Conservation (phyloP, 2,888 invertebrate species). For the Drosophila paracracens region DNA sequence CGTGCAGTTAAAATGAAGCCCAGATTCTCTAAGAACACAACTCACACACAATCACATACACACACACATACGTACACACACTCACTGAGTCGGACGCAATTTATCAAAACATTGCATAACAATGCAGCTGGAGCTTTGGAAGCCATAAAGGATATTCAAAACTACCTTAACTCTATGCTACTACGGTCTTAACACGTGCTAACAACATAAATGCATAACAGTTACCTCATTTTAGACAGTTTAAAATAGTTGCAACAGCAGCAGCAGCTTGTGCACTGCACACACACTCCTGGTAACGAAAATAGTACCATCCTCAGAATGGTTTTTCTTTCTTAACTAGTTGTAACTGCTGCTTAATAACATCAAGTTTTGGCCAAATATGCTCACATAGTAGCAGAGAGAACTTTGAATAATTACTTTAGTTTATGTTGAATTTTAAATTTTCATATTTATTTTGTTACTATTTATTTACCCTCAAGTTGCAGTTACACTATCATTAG, state of each 20-base stretch:
- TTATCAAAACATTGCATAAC: constrained; percentile 70
- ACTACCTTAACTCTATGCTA: constrained; percentile 49
- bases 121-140: constrained; percentile 33
- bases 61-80: not conserved
- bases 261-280: constrained; percentile 7
- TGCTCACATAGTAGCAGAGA: not conserved
- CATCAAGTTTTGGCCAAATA: not conserved
- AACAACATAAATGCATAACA: constrained; percentile 56
- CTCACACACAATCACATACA: not conserved
- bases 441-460: not conserved
- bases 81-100: constrained; percentile 46
- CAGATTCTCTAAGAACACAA: constrained; percentile 11
- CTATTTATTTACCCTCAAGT: not conserved
- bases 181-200: constrained; percentile 64
- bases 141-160: constrained; percentile 66
- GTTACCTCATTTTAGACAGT: constrained; percentile 3
- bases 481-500: not conserved
- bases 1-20: constrained; percentile 16
- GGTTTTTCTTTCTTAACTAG: not conserved
- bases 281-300: not conserved
- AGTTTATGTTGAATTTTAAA: not conserved
- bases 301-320: not conserved
- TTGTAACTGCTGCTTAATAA: not conserved
- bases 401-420: not conserved
- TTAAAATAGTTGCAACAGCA: not conserved